Percentiles rank a stretch among this genome's conserved stretches.
Evolutionary conservation across 2,113 vertebrate species (phyloP).

Genomic region (Mastomys natalensis): DNA sequence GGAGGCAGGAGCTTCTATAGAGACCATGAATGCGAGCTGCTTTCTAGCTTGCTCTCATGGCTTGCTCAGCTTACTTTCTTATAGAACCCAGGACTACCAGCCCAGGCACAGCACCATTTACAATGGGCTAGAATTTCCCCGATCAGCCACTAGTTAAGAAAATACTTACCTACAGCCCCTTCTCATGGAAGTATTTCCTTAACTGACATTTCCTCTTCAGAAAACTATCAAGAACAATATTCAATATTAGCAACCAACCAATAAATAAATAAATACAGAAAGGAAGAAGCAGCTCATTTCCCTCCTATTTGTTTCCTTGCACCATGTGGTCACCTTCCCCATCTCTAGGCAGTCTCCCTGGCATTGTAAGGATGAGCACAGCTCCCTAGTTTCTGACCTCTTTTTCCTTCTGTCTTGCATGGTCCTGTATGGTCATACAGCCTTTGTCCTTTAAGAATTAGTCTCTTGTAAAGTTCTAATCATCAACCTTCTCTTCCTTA

Average conservation of each 20-base stretch:
- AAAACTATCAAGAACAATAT: background rate
- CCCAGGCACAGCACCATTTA: background rate
- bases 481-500: conserved; percentile 78
- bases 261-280: background rate
- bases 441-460: conserved; percentile 50
- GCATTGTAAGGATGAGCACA: background rate
- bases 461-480: conserved; percentile 62
- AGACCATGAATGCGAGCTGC: background rate
- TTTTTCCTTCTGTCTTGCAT: conserved; percentile 61
- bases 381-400: background rate
- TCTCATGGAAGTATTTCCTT: background rate
- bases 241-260: background rate
- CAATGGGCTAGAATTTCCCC: background rate
- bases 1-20: background rate
- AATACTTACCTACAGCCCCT: background rate
- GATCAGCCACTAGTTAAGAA: background rate
- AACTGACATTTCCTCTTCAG: background rate
- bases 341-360: background rate
- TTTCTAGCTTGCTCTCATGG: background rate
- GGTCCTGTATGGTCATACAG: conserved; percentile 50
- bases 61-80: background rate
- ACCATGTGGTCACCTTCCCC: background rate
- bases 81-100: background rate
- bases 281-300: background rate
- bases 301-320: background rate